Base-by-base conservation (phyloP, 2,797 vertebrate genomes). In the Macropus fuliginosus region DNA sequence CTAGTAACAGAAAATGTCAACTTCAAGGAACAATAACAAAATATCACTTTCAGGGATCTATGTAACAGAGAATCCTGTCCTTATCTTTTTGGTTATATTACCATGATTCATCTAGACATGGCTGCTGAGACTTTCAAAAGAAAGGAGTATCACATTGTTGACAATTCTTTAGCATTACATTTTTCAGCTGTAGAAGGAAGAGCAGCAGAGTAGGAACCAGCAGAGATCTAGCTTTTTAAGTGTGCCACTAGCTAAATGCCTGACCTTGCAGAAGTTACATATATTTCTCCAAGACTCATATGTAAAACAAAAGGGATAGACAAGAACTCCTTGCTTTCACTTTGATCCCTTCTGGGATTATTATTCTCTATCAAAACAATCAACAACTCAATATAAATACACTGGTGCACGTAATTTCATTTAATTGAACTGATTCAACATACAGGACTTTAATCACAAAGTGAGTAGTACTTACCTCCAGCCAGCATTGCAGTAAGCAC, bases 401-500 rank as follows among this genome's bases (percentile, higher is more conserved):
- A n/a, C 16, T 92, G 56, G 14, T 29, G 96, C 93, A 93, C 74
- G 91, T 96, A 34, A 91, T 54, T 94, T 62, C 95, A 81, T 94
- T 94, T 94, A 50, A 54, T 46, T 95, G 93, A 96, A 66, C 2
- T 91, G 29, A 90, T 95, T 92, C 46, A 55, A 29, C 3, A 94
- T 46, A 93, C 21, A 94, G 89, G 28, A 93, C 54, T 92, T 95
- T 56, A 59, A 87, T 62, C 90, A 57, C 16, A 40, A 46, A 96
- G 9, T 92, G 90, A 54, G 74, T 0, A 91, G 31, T 14, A 66
- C 97, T 97, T 96, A 99, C 99, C 99, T 99, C 99, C 99, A 18
- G 99, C 99, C 97, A 99, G 98, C 99, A 99, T 99, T 46, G 99
- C 99, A 0, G 99, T 99, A 62, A 99, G 99, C 46, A 99, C 99